Evolutionary conservation across 1,140 invertebrate genomes (phyloP).

Genomic region (Diprion similis): DNA sequence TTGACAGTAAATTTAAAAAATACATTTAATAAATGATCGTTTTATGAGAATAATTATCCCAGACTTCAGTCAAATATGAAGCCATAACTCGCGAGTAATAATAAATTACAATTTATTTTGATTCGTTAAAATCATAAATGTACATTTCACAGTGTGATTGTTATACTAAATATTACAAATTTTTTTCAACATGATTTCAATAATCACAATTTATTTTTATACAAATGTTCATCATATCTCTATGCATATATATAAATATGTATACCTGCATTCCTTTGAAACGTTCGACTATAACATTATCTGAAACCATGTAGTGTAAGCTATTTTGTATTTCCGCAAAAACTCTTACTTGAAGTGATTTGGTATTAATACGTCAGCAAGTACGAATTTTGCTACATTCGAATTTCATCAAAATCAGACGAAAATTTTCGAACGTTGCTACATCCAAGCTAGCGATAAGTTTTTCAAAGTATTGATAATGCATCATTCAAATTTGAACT

Average conservation of each 20-base stretch:
- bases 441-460: background rate
- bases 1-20: background rate
- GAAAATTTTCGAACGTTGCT: background rate
- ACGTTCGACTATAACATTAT: conserved; percentile 8
- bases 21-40: background rate
- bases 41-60: background rate
- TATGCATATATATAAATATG: conserved; percentile 11
- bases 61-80: no score
- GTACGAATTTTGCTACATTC: background rate
- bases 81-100: conserved; percentile 26
- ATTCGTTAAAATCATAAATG: conserved; percentile 43
- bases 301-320: conserved; percentile 3
- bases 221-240: conserved; percentile 15
- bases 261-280: conserved; percentile 15
- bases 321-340: background rate
- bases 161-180: conserved; percentile 13
- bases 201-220: background rate
- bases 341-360: background rate
- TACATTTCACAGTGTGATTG: background rate
- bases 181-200: conserved; percentile 10
- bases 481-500: background rate
- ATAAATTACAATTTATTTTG: conserved; percentile 56
- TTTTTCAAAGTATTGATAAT: no score
- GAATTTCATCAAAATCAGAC: background rate
- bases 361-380: background rate